Evolutionary conservation across 2,888 invertebrate genomes (phyloP).

Genomic region (Pseudococcus viburni): DNA sequence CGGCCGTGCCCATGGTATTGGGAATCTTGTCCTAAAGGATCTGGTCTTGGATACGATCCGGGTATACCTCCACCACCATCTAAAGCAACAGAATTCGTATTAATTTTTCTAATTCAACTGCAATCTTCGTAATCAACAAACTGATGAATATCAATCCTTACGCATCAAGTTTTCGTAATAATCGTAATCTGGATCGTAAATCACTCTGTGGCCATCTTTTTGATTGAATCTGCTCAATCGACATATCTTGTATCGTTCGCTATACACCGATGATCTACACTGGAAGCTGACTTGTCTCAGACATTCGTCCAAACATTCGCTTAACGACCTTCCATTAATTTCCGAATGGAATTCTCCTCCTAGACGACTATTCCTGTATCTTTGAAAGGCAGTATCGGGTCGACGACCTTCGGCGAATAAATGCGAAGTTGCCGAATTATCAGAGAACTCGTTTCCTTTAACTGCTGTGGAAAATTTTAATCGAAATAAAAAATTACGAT

Average conservation of each 20-base stretch:
- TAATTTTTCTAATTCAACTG: slow-evolving; percentile 28
- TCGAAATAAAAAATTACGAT: background rate
- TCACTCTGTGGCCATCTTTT: slow-evolving; percentile 88
- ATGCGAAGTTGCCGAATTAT: slow-evolving; percentile 88
- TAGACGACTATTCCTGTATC: slow-evolving; percentile 87
- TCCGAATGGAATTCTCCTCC: slow-evolving; percentile 92
- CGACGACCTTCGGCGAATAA: slow-evolving; percentile 85
- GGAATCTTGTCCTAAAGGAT: slow-evolving; percentile 73
- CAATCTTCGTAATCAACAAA: background rate
- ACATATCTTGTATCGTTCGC: slow-evolving; percentile 87
- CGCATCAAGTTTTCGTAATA: slow-evolving; percentile 95
- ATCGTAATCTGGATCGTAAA: slow-evolving; percentile 92
- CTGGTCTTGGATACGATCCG: slow-evolving; percentile 70
- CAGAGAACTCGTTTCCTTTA: slow-evolving; percentile 89
- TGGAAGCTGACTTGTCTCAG: slow-evolving; percentile 90
- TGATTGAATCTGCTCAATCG: slow-evolving; percentile 89
- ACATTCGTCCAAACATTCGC: slow-evolving; percentile 92
- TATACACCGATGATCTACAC: slow-evolving; percentile 90
- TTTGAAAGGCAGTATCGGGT: slow-evolving; percentile 90
- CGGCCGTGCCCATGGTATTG: slow-evolving; percentile 71
- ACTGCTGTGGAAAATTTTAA: slow-evolving; percentile 73
- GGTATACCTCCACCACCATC: slow-evolving; percentile 60
- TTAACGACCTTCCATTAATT: slow-evolving; percentile 88
- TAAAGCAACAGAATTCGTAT: background rate
- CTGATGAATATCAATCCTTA: slow-evolving; percentile 74